Conservation (phyloP, 2,797 vertebrate species). For the Eremophila alpestris region DNA sequence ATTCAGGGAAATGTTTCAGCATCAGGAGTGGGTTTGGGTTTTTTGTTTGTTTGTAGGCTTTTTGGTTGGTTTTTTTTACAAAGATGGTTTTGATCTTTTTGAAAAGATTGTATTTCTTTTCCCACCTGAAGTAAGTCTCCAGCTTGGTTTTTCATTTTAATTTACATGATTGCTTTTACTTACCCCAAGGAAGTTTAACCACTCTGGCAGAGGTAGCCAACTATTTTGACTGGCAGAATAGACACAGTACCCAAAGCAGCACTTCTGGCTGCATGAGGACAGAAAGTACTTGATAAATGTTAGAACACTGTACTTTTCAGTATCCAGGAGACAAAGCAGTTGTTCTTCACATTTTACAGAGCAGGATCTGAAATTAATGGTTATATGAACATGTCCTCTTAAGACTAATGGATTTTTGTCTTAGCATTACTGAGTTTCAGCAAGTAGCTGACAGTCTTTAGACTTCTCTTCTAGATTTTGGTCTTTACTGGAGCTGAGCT, state of each 20-base stretch:
- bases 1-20: accelerated
- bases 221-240: neutral
- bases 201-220: neutral
- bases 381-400: neutral
- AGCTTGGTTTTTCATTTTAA: neutral
- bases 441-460: neutral
- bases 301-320: neutral
- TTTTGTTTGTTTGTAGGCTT: neutral
- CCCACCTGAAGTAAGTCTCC: neutral
- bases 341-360: neutral
- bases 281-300: neutral
- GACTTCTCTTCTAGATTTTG: neutral
- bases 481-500: neutral
- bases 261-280: neutral
- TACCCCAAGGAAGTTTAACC: neutral
- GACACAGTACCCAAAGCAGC: neutral
- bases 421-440: neutral
- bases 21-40: neutral
- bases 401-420: neutral
- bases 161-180: neutral
- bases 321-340: neutral
- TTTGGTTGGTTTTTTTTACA: neutral
- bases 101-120: neutral
- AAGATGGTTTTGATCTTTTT: neutral
- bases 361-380: neutral